Percentiles rank a stretch among this genome's conserved stretches.
Evolutionary conservation across 2,888 invertebrate genomes (phyloP).

Genomic region (Caenorhabditis macrosperma): DNA sequence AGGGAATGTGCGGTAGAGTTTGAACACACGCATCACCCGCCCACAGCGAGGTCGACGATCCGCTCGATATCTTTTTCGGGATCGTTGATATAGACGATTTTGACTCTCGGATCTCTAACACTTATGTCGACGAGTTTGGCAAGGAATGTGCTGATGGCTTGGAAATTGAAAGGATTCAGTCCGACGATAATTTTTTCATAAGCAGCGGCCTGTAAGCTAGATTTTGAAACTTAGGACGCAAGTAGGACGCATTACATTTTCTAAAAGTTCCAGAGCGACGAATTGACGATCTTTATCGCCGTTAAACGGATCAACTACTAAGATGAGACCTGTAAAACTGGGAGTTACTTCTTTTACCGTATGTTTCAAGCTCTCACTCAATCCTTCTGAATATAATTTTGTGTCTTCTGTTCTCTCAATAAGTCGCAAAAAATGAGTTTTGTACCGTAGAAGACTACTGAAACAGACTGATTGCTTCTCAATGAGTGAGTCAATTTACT

Average conservation of each 20-base stretch:
- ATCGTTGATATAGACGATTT: slow-evolving; percentile 26
- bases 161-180: slow-evolving; percentile 30
- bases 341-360: too few relatives aligned
- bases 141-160: slow-evolving; percentile 19
- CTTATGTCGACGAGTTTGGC: slow-evolving; percentile 15
- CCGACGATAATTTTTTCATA: slow-evolving; percentile 36
- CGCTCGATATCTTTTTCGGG: slow-evolving; percentile 13
- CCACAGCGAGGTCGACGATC: slow-evolving; percentile 14
- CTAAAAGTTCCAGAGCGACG: slow-evolving; percentile 19
- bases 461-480: not conserved
- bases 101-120: not conserved
- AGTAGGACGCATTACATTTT: not conserved
- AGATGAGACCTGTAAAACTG: slow-evolving; percentile 20
- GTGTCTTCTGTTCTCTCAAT: slow-evolving; percentile 20
- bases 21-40: not conserved
- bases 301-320: slow-evolving; percentile 25
- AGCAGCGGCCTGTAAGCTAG: not conserved
- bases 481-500: not conserved
- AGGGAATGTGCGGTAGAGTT: not conserved
- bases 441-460: slow-evolving; percentile 24
- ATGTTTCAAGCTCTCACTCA: slow-evolving; percentile 21
- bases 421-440: slow-evolving; percentile 15
- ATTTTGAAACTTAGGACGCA: not conserved
- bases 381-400: slow-evolving; percentile 17
- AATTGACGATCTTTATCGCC: slow-evolving; percentile 19